Conservation (phyloP, 2,888 invertebrate species). For the Koerneria pararmatus region DNA sequence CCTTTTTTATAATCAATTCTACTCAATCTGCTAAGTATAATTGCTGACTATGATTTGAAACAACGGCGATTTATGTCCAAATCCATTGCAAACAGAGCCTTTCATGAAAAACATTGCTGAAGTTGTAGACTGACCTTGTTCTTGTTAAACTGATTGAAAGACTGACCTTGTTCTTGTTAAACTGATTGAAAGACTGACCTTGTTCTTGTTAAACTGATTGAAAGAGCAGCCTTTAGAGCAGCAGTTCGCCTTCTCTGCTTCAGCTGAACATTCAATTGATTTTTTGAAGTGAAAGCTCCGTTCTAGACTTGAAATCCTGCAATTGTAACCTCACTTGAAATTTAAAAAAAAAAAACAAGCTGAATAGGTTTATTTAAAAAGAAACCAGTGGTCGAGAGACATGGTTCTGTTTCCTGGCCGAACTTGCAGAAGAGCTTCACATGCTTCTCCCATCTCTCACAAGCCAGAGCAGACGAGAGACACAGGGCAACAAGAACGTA, state of each 20-base stretch:
- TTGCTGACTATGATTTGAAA: too few relatives aligned
- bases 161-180: neutral
- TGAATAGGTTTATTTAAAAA: too few relatives aligned
- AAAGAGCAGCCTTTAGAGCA: constrained; percentile 25
- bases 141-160: neutral
- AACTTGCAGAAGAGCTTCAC: constrained; percentile 39
- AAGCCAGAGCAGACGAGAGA: constrained; percentile 17
- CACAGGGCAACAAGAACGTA: constrained; percentile 16
- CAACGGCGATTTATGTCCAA: too few relatives aligned
- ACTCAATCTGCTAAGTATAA: too few relatives aligned
- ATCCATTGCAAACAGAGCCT: too few relatives aligned
- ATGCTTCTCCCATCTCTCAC: constrained; percentile 35
- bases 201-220: constrained; percentile 24
- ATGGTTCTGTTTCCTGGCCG: constrained; percentile 31
- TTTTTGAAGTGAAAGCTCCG: neutral
- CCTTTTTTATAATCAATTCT: too few relatives aligned
- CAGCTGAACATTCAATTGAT: neutral
- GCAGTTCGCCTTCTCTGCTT: constrained; percentile 17
- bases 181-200: constrained; percentile 15
- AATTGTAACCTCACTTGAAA: neutral
- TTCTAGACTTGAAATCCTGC: neutral
- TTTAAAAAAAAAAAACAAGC: too few relatives aligned
- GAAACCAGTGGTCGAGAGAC: constrained; percentile 28
- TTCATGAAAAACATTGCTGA: neutral
- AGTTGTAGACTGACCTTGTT: too few relatives aligned